A percentile compares a stretch with the other conserved stretches of the same genome.
Evolutionary conservation across 2,888 invertebrate genomes (phyloP).

Genomic region (Empis livida): DNA sequence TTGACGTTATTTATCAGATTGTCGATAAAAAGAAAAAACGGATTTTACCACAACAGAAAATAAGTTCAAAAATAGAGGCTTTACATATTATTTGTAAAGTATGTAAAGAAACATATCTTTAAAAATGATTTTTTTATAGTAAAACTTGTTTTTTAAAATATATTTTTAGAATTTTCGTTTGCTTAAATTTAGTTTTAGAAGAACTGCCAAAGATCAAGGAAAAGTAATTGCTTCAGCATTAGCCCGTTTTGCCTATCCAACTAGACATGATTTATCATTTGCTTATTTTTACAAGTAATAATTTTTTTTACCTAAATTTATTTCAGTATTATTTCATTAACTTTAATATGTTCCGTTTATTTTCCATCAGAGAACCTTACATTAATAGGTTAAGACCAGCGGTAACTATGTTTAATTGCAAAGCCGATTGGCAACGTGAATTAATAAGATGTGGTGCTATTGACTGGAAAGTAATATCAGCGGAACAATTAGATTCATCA

Average conservation of each 20-base stretch:
- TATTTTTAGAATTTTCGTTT: slow-evolving; percentile 69
- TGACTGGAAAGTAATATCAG: slow-evolving; percentile 29
- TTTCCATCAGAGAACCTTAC: slow-evolving; percentile 25
- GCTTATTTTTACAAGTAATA: slow-evolving; percentile 72
- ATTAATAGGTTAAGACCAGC: slow-evolving; percentile 21
- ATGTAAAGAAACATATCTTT: slow-evolving; percentile 1
- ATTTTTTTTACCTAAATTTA: neutral
- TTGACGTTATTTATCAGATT: slow-evolving; percentile 33
- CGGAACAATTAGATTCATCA: slow-evolving; percentile 14
- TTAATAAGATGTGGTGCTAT: slow-evolving; percentile 33
- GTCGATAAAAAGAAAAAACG: slow-evolving; percentile 26
- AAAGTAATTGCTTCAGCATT: slow-evolving; percentile 68
- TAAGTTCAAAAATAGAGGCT: slow-evolving; percentile 31
- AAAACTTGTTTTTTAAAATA: slow-evolving; percentile 10
- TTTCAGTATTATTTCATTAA: neutral
- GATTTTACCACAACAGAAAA: slow-evolving; percentile 29
- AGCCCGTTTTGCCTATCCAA: slow-evolving; percentile 77
- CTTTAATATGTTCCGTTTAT: too few relatives aligned
- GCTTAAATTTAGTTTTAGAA: slow-evolving; percentile 77
- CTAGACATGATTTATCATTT: slow-evolving; percentile 73
- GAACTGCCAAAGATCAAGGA: slow-evolving; percentile 66
- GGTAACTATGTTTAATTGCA: slow-evolving; percentile 30
- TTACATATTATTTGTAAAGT: slow-evolving; percentile 33
- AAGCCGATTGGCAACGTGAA: slow-evolving; percentile 34
- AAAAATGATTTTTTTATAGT: slow-evolving; percentile 8